These are phyloP conservation scores for Proisotoma minuta DNA, from an alignment of 2,888 invertebrate species.

Conservation along the genomic window DNA sequence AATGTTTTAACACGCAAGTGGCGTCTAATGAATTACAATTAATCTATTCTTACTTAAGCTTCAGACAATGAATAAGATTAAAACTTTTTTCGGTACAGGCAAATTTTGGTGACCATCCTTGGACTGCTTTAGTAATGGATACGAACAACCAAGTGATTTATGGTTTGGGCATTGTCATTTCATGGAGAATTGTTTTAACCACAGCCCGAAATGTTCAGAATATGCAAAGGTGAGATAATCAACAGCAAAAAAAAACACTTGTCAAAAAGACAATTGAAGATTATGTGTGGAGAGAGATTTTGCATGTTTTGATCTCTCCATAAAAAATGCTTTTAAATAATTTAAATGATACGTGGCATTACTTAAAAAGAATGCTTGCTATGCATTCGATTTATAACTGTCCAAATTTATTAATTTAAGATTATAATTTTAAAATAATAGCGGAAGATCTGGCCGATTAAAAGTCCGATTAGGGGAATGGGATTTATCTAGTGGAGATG, in stretches of 20 bases:
- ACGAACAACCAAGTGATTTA: conserved; percentile 43
- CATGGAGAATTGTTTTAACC: conserved; percentile 41
- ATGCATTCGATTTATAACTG: too few species aligned
- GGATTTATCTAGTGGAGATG: conserved; percentile 41
- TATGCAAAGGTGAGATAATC: conserved; percentile 29
- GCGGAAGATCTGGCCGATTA: conserved; percentile 10
- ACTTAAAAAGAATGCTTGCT: too few species aligned
- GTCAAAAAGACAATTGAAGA: too few species aligned
- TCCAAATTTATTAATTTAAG: too few species aligned
- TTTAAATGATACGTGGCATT: too few species aligned
- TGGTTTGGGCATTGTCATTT: conserved; percentile 44
- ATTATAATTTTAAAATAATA: not conserved
- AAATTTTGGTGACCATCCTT: conserved; percentile 46
- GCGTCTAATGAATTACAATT: not conserved
- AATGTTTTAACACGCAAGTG: too few species aligned
- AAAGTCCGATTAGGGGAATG: conserved; percentile 46
- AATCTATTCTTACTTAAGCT: not conserved
- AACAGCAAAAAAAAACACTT: too few species aligned
- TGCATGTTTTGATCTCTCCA: too few species aligned
- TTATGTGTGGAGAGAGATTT: too few species aligned
- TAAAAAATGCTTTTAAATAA: too few species aligned
- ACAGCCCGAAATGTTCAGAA: conserved; percentile 41
- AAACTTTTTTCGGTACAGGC: too few species aligned
- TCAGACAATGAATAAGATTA: too few species aligned
- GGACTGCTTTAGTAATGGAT: conserved; percentile 46